Conservation (phyloP, 53 echinoderm and acorn worm genomes). For the Arbacia lixula region DNA sequence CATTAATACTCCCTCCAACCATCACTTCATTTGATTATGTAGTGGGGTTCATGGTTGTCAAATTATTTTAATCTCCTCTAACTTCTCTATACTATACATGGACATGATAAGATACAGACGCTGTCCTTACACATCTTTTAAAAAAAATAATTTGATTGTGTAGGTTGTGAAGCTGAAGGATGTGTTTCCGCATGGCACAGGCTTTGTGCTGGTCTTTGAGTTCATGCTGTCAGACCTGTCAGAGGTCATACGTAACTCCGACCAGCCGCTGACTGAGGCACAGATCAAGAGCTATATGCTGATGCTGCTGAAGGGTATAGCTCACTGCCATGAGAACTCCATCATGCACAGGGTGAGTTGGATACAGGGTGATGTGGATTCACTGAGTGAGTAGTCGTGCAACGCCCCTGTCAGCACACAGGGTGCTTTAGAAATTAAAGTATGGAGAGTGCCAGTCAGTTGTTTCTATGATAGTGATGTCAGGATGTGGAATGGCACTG, state of each 20-base stretch:
- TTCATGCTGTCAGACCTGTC: conserved; percentile 96
- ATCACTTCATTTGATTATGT: too few relatives aligned
- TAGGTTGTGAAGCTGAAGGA: conserved; percentile 95
- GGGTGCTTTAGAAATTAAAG: neutral
- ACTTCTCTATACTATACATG: neutral
- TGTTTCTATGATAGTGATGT: too few relatives aligned
- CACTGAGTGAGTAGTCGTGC: neutral
- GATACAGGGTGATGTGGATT: neutral
- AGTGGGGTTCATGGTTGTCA: too few relatives aligned
- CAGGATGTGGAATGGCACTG: too few relatives aligned
- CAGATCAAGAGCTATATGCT: conserved; percentile 99
- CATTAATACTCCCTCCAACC: too few relatives aligned
- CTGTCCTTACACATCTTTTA: too few relatives aligned
- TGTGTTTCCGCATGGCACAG: conserved; percentile 93
- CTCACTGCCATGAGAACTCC: conserved; percentile 95
- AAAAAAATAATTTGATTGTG: too few relatives aligned
- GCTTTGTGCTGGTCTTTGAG: conserved; percentile 95
- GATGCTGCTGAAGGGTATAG: conserved; percentile 95
- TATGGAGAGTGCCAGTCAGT: too few relatives aligned
- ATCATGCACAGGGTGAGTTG: conserved; percentile 96
- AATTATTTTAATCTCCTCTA: neutral
- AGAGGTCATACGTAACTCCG: conserved; percentile 90
- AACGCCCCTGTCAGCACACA: neutral
- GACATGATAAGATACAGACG: too few relatives aligned
- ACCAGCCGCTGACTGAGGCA: conserved; percentile 88